Percentiles rank a stretch among this genome's conserved stretches.
phyloP scores from a whole-genome alignment of 2,888 invertebrate species.

The Branchinecta sandiegonensis region DNA sequence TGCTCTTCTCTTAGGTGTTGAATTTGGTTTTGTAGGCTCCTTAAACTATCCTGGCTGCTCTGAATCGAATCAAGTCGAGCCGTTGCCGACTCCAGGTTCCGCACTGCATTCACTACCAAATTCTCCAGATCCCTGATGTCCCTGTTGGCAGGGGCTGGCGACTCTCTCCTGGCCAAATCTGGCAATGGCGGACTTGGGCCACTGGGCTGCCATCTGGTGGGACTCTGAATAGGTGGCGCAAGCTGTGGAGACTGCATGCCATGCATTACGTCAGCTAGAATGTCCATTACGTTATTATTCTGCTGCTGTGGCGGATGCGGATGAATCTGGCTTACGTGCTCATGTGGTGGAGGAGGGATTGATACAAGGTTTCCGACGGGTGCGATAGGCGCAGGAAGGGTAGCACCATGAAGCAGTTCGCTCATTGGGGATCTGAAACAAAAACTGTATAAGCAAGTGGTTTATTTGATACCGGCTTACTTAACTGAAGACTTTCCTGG shows the following conservation, averaged over 20 bases:
- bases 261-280: constrained; percentile 5
- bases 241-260: not conserved
- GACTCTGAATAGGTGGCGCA: not conserved
- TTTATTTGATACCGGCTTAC: not conserved
- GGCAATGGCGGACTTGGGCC: constrained; percentile 1
- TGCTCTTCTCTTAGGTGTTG: not conserved
- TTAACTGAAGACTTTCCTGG: no score
- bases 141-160: not conserved
- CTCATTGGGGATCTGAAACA: not conserved
- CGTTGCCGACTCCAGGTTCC: not conserved
- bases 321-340: not conserved
- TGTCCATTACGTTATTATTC: constrained; percentile 9
- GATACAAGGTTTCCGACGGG: not conserved
- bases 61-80: constrained; percentile 1
- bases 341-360: not conserved
- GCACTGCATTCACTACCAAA: not conserved
- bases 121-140: not conserved
- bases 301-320: not conserved
- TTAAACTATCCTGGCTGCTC: not conserved
- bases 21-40: constrained; percentile 14
- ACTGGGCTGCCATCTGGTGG: not conserved
- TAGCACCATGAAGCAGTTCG: not conserved
- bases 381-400: not conserved
- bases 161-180: constrained; percentile 1
- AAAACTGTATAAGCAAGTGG: not conserved